Conservation (phyloP, 2,113 vertebrate genomes). For the Oryctolagus cuniculus region mOryCun1.1 NC_091447.1:18441001-18441500, state of each 20-base stretch:
- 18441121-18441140: background rate
- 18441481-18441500: no score
- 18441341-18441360: background rate
- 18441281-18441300: background rate
- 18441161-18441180: background rate
- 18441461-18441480: no score
- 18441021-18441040: background rate
- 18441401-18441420: no score
- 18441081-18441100: background rate
- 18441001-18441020: background rate
- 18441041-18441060: background rate
- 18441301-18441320: slow-evolving; percentile 16
- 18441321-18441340: slow-evolving; percentile 12
- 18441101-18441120: background rate
- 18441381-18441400: background rate
- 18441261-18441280: background rate
- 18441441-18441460: no score
- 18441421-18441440: no score
- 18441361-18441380: background rate
- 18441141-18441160: background rate
- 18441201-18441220: slow-evolving; percentile 1
- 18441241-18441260: slow-evolving; percentile 4
- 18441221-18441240: background rate
- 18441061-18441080: background rate
- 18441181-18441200: background rate